Evolutionary conservation across 2,113 vertebrate genomes (phyloP), one percentile per base, ranked within the genome.

Genomic region (Oryzias curvinotus): DNA sequence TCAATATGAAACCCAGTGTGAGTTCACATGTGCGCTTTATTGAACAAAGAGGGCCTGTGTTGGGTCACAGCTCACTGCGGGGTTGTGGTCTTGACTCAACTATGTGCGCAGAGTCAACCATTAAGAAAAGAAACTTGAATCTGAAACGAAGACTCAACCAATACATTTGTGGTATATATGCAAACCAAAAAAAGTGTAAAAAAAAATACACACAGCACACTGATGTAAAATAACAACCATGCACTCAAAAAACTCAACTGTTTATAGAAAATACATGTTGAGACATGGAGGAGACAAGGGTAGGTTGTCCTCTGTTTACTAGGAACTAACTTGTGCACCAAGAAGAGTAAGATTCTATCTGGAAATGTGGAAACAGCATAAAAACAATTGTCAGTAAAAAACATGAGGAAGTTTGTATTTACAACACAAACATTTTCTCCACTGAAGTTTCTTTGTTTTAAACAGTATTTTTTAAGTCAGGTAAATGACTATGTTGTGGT

Each of bases 381-480:
- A 12, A 50, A 61, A 45, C 16, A 6, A n/a, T n/a, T 44, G 47
- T 3, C 21, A 21, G 42, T 42, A 49, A 14, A 7, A 63, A 36
- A 18, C 49, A 15, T 66, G 5, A 66, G 25, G n/a, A 23, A 14
- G 52, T 47, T 7, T 55, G 10, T 12, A 25, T 14, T 41, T 56
- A 18, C 26, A 25, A 51, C 36, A 49, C 18, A 19, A 19, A 49
- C n/a, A 13, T 19, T 19, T 10, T 36, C 12, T 10, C 36, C 36
- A 36, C 36, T 12, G 3, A 36, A 12, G 36, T 3, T 48, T 7
- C 10, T n/a, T n/a, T 18, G 17, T 48, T 48, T 8, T 8, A 48
- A 70, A 47, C 80, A 71, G 70, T 68, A 36, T 69, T 68, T 73
- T 80, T 54, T 84, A 46, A 78, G 78, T 85, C 73, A 73, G 59